These are phyloP conservation scores for Schizothorax lantsangensis DNA, from an alignment of 2,797 vertebrate genomes.

Conservation along the genomic window DNA sequence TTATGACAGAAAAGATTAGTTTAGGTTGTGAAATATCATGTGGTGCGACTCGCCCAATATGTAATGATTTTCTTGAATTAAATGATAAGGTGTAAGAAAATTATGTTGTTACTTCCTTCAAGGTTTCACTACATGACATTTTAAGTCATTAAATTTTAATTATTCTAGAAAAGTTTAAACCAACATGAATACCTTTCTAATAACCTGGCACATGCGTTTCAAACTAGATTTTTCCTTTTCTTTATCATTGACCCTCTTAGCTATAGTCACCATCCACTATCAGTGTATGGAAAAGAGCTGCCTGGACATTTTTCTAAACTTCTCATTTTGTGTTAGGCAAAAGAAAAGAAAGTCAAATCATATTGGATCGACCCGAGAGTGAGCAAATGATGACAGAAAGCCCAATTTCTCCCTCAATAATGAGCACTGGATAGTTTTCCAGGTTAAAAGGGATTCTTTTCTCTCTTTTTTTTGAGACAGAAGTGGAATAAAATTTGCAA, in stretches of 20 bases:
- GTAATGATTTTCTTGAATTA: background rate
- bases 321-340: background rate
- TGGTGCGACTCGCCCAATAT: background rate
- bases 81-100: background rate
- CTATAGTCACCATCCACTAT: background rate
- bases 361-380: background rate
- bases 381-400: conserved; percentile 27
- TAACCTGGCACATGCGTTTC: background rate
- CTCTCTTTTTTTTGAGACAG: background rate
- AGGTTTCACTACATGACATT: background rate
- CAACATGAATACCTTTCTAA: background rate
- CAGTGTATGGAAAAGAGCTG: background rate
- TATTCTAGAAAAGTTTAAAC: background rate
- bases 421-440: conserved; percentile 6
- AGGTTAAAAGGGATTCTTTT: background rate
- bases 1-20: background rate
- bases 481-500: conserved; percentile 21
- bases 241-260: background rate
- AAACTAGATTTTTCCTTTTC: background rate
- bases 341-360: background rate
- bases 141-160: background rate
- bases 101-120: background rate
- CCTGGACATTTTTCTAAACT: conserved; percentile 1
- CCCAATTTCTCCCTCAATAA: conserved; percentile 11
- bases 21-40: background rate